Evolutionary conservation across 2,888 invertebrate genomes (phyloP).

Genomic region (Globia sparganii): DNA sequence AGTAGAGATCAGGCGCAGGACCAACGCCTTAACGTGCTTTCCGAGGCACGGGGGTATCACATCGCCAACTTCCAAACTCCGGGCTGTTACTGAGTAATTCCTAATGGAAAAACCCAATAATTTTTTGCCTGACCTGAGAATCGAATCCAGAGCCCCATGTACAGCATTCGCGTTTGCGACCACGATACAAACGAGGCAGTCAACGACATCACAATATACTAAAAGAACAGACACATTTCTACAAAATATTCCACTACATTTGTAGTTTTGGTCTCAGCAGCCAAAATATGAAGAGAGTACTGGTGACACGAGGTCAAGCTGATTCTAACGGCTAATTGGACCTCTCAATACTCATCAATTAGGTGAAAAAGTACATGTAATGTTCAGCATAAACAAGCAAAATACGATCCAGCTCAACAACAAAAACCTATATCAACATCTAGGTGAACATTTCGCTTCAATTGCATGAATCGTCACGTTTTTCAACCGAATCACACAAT

Average conservation of each 20-base stretch:
- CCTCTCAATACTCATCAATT: background rate
- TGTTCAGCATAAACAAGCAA: background rate
- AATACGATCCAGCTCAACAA: background rate
- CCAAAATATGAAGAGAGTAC: background rate
- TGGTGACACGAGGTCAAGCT: no score
- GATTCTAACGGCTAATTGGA: background rate
- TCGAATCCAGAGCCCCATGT: no score
- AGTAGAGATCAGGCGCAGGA: no score
- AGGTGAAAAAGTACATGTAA: background rate
- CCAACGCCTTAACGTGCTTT: no score
- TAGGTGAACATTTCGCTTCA: background rate
- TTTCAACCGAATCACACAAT: background rate
- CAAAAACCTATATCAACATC: background rate
- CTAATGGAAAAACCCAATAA: no score
- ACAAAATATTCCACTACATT: no score
- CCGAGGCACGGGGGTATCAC: no score
- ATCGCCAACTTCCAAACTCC: no score
- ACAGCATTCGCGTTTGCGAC: no score
- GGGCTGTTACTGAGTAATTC: no score
- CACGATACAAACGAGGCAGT: no score
- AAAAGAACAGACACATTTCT: background rate
- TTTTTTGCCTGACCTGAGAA: no score
- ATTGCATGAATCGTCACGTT: slow-evolving; percentile 32
- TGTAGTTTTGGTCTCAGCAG: background rate
- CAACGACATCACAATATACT: background rate